Evolutionary conservation across 2,113 vertebrate genomes (phyloP), one percentile per base, ranked within the genome.

Genomic region (Gnathonemus echidnorhynchus): DNA sequence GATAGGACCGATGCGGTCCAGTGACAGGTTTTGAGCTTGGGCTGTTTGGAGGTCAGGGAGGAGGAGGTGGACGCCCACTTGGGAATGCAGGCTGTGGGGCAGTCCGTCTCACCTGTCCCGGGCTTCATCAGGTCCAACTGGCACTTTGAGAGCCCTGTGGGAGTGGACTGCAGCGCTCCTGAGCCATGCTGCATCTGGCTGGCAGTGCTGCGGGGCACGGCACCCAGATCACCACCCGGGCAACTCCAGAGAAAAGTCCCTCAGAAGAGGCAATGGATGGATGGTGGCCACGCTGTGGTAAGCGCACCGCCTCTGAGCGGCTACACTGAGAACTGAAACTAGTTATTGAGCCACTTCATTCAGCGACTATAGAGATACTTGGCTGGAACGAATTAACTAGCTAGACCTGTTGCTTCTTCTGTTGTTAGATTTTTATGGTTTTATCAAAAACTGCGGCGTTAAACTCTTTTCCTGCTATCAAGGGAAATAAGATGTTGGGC

Each of bases 131-230:
- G 94, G 88, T 93, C 93, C 17, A 93, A 95, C 91, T 97, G 98
- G 97, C 92, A 92, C 35, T 97, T 96, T 90, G 96, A 97, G 91
- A 96, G 95, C 13, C 96, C 97, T 11, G 96, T 99, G 6, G 97
- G 98, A 3, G 97, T 98, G 94, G 98, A 98, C 94, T 99, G 98
- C 92, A 97, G 97, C 52, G 94, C 95, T 6, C 96, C 97, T 0
- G 97, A 98, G 92, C 98, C 98, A 15, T 96, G 97, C 91, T 98
- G 97, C 92, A 96, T 99, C 92, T 98, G 97, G 98, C 91, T 99
- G 92, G 97, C 96, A 1, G 97, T 93, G 90, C 94, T 97, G 70
- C 91, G 94, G 88, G 95, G 93, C 17, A 24, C 92, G 15, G 93
- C 93, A 0, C 88, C 89, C 87, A 42, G 5, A 5, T 3, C 91